Conservation (phyloP, 2,888 invertebrate genomes). For the Ennomos erosarius region DNA sequence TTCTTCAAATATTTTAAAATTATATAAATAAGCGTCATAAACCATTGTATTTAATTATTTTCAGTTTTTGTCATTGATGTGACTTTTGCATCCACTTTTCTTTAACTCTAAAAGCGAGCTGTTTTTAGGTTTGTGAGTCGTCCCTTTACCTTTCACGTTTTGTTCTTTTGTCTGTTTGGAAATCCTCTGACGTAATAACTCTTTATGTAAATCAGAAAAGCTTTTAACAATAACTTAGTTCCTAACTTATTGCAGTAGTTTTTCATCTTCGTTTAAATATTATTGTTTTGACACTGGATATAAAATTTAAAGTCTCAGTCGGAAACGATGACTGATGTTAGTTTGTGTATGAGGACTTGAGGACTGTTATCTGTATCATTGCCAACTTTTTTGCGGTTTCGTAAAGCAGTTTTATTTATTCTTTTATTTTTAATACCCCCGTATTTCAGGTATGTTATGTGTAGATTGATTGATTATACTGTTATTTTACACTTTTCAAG, state of each 20-base stretch:
- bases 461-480: too few relatives aligned
- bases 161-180: conserved; percentile 5
- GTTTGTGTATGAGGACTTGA: conserved; percentile 30
- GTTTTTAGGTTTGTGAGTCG: conserved; percentile 1
- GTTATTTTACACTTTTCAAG: too few relatives aligned
- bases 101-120: conserved; percentile 1
- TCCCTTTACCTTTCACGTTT: conserved; percentile 20
- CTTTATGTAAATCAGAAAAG: conserved; percentile 2
- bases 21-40: too few relatives aligned
- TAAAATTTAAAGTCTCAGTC: conserved; percentile 26
- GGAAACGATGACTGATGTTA: conserved; percentile 33
- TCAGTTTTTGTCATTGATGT: background rate
- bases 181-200: conserved; percentile 19
- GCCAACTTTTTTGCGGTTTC: conserved; percentile 30
- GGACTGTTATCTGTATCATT: conserved; percentile 25
- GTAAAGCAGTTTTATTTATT: background rate
- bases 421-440: too few relatives aligned
- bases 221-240: conserved; percentile 9
- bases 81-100: background rate
- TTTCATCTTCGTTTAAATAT: conserved; percentile 8
- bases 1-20: too few relatives aligned
- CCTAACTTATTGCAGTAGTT: conserved; percentile 12
- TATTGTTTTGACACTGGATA: conserved; percentile 22
- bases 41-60: background rate
- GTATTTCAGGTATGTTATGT: too few relatives aligned